phyloP scores from a whole-genome alignment of 2,113 vertebrate species.

The Sclerurus mexicanus region DNA sequence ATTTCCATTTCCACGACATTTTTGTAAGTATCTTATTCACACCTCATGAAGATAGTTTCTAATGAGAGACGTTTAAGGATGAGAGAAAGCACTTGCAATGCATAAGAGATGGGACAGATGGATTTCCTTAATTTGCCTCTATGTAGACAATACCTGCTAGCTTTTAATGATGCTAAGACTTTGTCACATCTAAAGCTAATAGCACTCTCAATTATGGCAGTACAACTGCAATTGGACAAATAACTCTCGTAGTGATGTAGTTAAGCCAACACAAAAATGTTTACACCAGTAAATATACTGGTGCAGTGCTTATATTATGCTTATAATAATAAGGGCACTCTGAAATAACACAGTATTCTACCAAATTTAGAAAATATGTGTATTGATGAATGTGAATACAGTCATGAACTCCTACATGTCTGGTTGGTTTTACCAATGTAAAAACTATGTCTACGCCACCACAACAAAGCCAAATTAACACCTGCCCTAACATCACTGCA shows the following conservation, averaged over 20 bases:
- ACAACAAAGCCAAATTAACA: not conserved
- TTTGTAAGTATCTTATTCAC: not conserved
- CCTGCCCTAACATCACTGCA: not conserved
- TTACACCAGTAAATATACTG: not conserved
- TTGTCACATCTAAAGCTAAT: no score
- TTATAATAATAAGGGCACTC: not conserved
- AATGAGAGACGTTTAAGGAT: no score
- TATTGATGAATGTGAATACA: not conserved
- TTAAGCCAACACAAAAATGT: no score
- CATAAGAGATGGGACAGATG: no score
- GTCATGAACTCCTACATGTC: not conserved
- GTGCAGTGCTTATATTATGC: no score
- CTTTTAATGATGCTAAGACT: no score
- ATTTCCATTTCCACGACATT: not conserved
- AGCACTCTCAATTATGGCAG: no score
- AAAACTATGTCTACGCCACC: not conserved
- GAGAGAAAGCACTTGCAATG: no score
- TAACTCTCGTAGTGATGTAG: no score
- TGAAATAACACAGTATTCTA: not conserved
- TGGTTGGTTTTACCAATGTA: not conserved
- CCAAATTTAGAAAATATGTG: rapidly evolving
- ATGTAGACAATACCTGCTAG: no score
- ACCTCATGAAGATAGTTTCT: not conserved
- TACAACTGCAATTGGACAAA: no score
- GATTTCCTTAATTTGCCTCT: no score